A percentile compares a stretch with the other conserved stretches of the same genome.
Conservation (phyloP, 2,113 vertebrate species). For the Epinephelus moara region DNA sequence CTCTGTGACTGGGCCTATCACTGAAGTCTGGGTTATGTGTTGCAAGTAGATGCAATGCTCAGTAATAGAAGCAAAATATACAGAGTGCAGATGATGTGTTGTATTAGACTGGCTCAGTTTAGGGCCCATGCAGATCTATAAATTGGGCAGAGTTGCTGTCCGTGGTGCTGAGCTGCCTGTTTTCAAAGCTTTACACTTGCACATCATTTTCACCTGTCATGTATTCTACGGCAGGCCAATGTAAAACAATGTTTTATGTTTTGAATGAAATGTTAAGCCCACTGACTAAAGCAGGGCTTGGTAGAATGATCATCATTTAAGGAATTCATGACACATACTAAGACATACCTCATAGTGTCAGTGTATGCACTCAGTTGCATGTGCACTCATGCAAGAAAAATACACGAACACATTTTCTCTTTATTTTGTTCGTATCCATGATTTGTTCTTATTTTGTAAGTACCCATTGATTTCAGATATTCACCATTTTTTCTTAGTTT, state of each 20-base stretch:
- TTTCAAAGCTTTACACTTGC: background rate
- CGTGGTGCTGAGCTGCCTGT: constrained; percentile 4
- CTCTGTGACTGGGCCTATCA: background rate
- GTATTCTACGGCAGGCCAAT: background rate
- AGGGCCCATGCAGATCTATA: background rate
- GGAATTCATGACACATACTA: too few relatives aligned
- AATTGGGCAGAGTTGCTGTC: constrained; percentile 14
- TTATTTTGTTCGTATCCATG: too few relatives aligned
- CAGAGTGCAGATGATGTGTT: too few relatives aligned
- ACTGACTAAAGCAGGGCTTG: background rate
- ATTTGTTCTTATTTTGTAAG: too few relatives aligned
- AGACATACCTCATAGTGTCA: background rate
- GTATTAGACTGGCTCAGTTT: background rate
- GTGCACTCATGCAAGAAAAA: background rate
- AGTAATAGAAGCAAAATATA: too few relatives aligned
- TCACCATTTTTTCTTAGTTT: too few relatives aligned
- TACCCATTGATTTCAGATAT: too few relatives aligned
- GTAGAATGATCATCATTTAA: background rate
- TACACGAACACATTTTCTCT: too few relatives aligned
- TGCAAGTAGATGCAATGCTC: background rate
- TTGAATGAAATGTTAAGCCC: background rate
- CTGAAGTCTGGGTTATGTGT: too few relatives aligned
- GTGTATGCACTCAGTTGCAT: background rate
- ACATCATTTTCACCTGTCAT: background rate
- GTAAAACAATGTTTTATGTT: background rate